phyloP scores from a whole-genome alignment of 2,113 vertebrate genomes.

The Corydoras maculifer region DNA sequence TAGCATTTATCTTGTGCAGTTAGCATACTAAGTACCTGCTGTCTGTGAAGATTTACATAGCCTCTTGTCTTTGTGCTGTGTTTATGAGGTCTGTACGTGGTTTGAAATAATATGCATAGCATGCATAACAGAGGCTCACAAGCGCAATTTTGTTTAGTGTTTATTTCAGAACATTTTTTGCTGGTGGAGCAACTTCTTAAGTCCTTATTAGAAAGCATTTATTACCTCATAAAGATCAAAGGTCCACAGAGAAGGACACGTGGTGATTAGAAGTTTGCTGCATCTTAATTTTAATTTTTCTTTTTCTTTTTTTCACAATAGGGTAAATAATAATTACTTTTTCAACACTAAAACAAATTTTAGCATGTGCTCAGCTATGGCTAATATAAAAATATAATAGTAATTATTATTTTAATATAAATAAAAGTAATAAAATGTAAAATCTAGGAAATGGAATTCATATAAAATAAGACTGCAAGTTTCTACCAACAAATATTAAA shows the following conservation, averaged over 20 bases:
- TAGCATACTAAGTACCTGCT: conserved; percentile 59
- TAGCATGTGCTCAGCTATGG: no score
- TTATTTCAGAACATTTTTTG: conserved; percentile 29
- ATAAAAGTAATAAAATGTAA: no score
- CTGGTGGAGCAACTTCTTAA: conserved; percentile 22
- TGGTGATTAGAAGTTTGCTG: conserved; percentile 1
- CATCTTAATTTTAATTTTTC: no score
- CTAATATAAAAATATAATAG: no score
- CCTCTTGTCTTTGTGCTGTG: conserved; percentile 49
- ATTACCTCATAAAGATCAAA: conserved; percentile 26
- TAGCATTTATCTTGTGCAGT: conserved; percentile 52
- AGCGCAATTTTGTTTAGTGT: conserved; percentile 37
- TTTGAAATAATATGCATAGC: conserved; percentile 26
- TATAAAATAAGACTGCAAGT: no score
- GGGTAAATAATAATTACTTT: no score
- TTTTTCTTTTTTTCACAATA: no score
- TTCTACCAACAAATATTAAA: no score
- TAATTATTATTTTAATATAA: no score
- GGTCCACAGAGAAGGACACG: conserved; percentile 18
- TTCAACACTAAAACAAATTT: no score
- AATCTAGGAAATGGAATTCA: no score
- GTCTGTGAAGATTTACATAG: conserved; percentile 55
- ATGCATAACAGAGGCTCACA: conserved; percentile 22
- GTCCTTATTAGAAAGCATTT: conserved; percentile 28
- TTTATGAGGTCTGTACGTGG: conserved; percentile 11